Percentiles rank a stretch among this genome's conserved stretches.
These are phyloP conservation scores for Aplysina aerophoba DNA, from an alignment of 37 sponge, comb jelly and placozoan species.

Conservation along the genomic window DNA sequence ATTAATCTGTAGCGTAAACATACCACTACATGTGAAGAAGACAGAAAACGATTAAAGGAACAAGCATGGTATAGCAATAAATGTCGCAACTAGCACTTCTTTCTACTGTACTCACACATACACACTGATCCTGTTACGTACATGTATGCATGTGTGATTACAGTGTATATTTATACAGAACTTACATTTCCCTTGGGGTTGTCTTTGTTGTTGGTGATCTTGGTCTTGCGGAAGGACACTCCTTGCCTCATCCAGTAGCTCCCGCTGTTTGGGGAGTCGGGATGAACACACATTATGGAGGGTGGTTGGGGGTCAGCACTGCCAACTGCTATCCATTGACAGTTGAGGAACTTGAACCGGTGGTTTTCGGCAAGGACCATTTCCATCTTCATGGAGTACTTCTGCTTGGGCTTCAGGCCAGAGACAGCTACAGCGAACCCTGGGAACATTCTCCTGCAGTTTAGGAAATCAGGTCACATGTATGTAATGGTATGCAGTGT, in stretches of 20 bases:
- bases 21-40: too few relatives aligned
- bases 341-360: conserved; percentile 88
- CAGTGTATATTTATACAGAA: not conserved
- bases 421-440: conserved; percentile 66
- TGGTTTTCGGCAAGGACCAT: conserved; percentile 85
- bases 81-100: too few relatives aligned
- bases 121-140: too few relatives aligned
- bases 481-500: too few relatives aligned
- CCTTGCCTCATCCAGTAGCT: conserved; percentile 64
- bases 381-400: conserved; percentile 90
- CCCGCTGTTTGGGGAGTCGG: conserved; percentile 72
- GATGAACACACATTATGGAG: conserved; percentile 43
- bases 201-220: conserved; percentile 78
- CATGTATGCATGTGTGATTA: not conserved
- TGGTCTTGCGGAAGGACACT: conserved; percentile 61
- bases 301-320: conserved; percentile 75
- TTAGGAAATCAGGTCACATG: not conserved
- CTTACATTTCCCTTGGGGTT: conserved; percentile 75
- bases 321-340: conserved; percentile 83
- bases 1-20: too few relatives aligned
- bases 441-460: conserved; percentile 93
- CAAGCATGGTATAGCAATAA: too few relatives aligned
- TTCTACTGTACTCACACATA: too few relatives aligned
- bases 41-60: too few relatives aligned
- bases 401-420: conserved; percentile 84